Base-by-base conservation (phyloP, 2,797 vertebrate species). In the Chanos chanos region DNA sequence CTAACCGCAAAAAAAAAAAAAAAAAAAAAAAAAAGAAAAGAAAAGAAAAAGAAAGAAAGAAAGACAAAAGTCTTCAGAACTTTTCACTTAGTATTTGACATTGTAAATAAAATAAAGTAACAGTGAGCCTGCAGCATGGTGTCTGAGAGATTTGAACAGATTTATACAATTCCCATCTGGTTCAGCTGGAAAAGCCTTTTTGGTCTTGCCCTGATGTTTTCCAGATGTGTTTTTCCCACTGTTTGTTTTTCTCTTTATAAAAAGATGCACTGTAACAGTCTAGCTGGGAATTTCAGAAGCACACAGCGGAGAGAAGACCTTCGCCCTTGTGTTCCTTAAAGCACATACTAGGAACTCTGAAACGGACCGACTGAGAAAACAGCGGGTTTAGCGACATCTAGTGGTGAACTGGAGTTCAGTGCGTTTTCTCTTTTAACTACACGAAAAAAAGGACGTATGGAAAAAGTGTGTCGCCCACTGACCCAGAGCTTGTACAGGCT, bases 291-390 rank as follows among this genome's bases (percentile, higher is more conserved):
- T 78, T 80, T 83, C 75, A 66, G 57, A 66, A 56, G 70, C 73
- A 45, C 70, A 71, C 41, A 59, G 73, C 43, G n/a, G n/a, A 65
- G 69, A 71, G 56, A 53, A 80, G 76, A 87, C 78, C 83, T 83
- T 58, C 85, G 80, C 76, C 73, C 78, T 64, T 81, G 68, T 86
- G 81, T 86, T 86, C 81, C 74, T 77, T 66, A 73, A 76, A 49
- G 21, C 72, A 71, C 63, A 57, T 52, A 49, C 62, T 78, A 68
- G 36, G 59, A 64, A 69, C 24, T 5, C 2, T 31, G 25, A 53
- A 16, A 15, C 16, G 50, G 27, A 40, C 24, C 5, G 27, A 13
- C 8, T 9, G 31, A 30, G 5, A 10, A 30, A 13, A 8, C 15
- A 22, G 36, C 37, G 28, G 8, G 3, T 10, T 9, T 3, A 36